Percentiles rank a stretch among this genome's conserved stretches.
Evolutionary conservation across 2,888 invertebrate genomes (phyloP).

Genomic region (Leptogaster cylindrica): DNA sequence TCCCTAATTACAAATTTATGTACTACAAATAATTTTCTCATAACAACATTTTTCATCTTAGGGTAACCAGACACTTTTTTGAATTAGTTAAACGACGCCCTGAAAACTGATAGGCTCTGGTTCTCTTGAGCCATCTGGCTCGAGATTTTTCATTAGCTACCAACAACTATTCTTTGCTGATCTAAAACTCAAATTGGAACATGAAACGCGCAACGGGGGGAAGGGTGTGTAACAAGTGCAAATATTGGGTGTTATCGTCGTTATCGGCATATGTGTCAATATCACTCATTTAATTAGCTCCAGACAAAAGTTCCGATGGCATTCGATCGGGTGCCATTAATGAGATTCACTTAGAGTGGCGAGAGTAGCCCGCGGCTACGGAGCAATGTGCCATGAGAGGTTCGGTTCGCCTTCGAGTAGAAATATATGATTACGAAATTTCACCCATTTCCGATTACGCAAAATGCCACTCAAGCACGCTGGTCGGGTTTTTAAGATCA

Average conservation of each 20-base stretch:
- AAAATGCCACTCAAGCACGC: constrained; percentile 31
- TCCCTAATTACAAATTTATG: constrained; percentile 45
- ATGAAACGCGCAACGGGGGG: not conserved
- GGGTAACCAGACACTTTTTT: constrained; percentile 44
- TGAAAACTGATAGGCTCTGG: constrained; percentile 38
- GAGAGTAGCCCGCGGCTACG: constrained; percentile 11
- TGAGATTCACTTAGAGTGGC: constrained; percentile 26
- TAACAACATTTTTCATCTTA: constrained; percentile 37
- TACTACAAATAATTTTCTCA: constrained; percentile 41
- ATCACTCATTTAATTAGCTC: constrained; percentile 41
- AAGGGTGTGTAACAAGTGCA: constrained; percentile 36
- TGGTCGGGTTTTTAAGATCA: constrained; percentile 21
- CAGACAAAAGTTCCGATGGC: constrained; percentile 10
- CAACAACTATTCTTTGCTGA: not conserved
- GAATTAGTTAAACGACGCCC: constrained; percentile 45
- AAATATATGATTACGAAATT: constrained; percentile 38
- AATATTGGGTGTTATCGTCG: constrained; percentile 41
- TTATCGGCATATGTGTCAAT: constrained; percentile 48
- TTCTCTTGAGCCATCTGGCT: constrained; percentile 33
- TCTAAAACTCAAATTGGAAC: not conserved
- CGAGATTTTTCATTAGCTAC: constrained; percentile 4
- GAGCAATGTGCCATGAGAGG: not conserved
- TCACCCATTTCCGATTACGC: constrained; percentile 22
- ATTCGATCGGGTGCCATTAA: constrained; percentile 5
- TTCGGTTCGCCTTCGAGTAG: constrained; percentile 12